phyloP scores from a whole-genome alignment of 2,888 invertebrate species.

The Ellobium chinense region DNA sequence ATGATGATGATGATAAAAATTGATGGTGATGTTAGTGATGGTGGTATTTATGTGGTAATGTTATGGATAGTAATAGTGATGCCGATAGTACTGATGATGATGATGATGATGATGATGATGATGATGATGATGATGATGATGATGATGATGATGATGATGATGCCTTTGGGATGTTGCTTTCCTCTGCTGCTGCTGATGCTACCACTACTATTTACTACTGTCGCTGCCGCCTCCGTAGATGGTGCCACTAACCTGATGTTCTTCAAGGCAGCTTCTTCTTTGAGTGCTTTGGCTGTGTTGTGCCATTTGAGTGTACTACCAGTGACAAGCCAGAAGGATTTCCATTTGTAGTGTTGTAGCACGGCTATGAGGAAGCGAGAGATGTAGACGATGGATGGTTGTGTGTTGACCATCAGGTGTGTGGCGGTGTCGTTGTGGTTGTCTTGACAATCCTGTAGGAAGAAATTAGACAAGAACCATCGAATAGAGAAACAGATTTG shows the following conservation, averaged over 20 bases:
- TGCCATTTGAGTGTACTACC: constrained; percentile 9
- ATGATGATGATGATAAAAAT: neutral
- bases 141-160: neutral
- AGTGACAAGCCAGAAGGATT: constrained; percentile 28
- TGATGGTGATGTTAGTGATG: neutral
- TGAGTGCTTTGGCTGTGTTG: neutral
- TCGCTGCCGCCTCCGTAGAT: too few relatives aligned
- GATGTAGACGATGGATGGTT: neutral
- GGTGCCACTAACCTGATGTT: constrained; percentile 10
- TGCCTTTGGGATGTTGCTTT: too few relatives aligned
- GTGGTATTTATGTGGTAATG: neutral
- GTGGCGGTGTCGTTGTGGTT: neutral
- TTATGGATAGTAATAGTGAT: neutral
- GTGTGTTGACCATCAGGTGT: constrained; percentile 17
- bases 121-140: neutral
- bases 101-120: neutral
- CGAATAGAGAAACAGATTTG: too few relatives aligned
- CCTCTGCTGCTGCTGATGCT: too few relatives aligned
- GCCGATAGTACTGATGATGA: neutral
- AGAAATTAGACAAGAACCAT: too few relatives aligned
- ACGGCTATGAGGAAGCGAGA: constrained; percentile 4
- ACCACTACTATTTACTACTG: too few relatives aligned
- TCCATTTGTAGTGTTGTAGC: constrained; percentile 23
- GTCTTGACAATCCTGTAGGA: constrained; percentile 12
- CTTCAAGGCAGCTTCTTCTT: neutral